Conservation (phyloP, 2,797 vertebrate genomes). For the Diplodus sargus region DNA sequence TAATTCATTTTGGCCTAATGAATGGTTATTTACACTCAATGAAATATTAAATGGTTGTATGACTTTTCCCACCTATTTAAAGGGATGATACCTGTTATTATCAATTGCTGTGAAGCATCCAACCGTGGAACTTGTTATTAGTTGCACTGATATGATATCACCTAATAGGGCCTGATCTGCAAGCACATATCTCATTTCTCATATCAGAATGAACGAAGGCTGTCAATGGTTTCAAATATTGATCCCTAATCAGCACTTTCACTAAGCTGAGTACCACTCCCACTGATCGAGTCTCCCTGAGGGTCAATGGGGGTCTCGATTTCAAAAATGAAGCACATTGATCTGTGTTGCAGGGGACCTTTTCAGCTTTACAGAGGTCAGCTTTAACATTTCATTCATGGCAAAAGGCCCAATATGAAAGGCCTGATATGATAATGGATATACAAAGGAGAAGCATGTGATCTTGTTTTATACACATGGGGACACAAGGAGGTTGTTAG, state of each 20-base stretch:
- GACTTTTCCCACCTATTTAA: not conserved
- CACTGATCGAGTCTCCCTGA: not conserved
- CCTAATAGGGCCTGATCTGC: not conserved
- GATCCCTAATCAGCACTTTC: conserved; percentile 26
- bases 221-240: not conserved
- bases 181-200: not conserved
- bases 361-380: conserved; percentile 30
- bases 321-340: conserved; percentile 37
- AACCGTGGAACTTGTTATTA: not conserved
- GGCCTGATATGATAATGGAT: conserved; percentile 29
- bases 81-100: not conserved
- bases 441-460: conserved; percentile 15
- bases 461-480: conserved; percentile 2
- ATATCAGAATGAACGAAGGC: conserved; percentile 10
- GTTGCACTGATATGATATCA: not conserved
- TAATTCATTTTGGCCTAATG: no score
- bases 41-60: not conserved
- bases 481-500: conserved; percentile 32
- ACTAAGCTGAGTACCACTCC: not conserved
- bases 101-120: not conserved
- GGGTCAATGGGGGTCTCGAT: conserved; percentile 18
- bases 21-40: no score
- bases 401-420: not conserved
- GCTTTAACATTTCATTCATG: conserved; percentile 38
- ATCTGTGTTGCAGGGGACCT: conserved; percentile 41